Evolutionary conservation across 2,113 vertebrate genomes (phyloP).

Genomic region (Saguinus imperator): DNA sequence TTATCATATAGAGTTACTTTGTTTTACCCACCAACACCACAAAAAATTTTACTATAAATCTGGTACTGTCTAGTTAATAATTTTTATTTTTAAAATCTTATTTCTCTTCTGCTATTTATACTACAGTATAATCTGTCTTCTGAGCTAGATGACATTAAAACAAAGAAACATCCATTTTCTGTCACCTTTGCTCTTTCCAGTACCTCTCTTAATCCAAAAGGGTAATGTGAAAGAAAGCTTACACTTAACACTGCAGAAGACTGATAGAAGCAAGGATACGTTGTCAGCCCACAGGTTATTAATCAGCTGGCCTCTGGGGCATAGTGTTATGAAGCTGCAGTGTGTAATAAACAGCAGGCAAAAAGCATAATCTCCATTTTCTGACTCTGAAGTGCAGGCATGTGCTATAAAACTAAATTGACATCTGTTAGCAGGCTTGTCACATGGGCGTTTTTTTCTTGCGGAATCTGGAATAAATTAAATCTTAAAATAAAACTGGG

Average conservation of each 20-base stretch:
- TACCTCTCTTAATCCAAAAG: constrained; percentile 56
- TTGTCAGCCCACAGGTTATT: constrained; percentile 61
- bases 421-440: constrained; percentile 71
- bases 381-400: constrained; percentile 66
- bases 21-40: neutral
- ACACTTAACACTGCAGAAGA: neutral
- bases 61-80: neutral
- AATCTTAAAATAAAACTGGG: constrained; percentile 78
- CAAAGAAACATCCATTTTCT: constrained; percentile 37
- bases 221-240: constrained; percentile 7
- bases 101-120: neutral
- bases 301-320: constrained; percentile 64
- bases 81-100: constrained; percentile 13
- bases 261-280: constrained; percentile 47
- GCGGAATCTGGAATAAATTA: constrained; percentile 77
- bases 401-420: constrained; percentile 78
- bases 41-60: neutral
- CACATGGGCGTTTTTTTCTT: constrained; percentile 65
- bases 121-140: neutral
- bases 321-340: constrained; percentile 39
- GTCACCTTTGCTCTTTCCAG: constrained; percentile 50
- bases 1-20: neutral
- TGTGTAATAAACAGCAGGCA: constrained; percentile 67
- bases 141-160: constrained; percentile 38
- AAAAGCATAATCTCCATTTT: constrained; percentile 60